Percentiles rank a stretch among this genome's conserved stretches.
phyloP scores from a whole-genome alignment of 2,888 invertebrate species.

The Rotaria socialis region DNA sequence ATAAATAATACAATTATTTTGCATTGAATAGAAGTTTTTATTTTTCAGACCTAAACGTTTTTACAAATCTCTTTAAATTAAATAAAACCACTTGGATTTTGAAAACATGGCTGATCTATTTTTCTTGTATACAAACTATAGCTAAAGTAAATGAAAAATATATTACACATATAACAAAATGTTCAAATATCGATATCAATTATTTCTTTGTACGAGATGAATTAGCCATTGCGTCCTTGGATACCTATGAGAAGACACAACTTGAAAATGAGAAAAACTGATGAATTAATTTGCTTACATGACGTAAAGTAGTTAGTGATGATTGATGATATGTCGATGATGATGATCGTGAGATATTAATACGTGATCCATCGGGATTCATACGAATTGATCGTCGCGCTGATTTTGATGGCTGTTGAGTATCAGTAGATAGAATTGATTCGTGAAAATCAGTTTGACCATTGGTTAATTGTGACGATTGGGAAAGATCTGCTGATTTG shows the following conservation, averaged over 20 bases:
- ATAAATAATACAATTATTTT: no score
- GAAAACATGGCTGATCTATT: neutral
- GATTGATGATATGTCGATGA: neutral
- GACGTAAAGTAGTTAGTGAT: neutral
- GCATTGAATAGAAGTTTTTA: no score
- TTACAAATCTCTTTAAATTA: no score
- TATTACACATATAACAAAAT: neutral
- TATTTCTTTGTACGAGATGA: neutral
- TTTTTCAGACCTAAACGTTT: no score
- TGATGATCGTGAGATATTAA: neutral
- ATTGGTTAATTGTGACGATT: neutral
- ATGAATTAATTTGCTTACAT: neutral
- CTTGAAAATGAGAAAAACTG: neutral
- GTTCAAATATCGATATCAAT: neutral
- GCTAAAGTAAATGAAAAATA: neutral
- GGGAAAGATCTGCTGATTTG: neutral
- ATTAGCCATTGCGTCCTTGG: neutral
- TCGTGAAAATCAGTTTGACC: neutral
- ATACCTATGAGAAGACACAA: neutral
- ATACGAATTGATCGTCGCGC: neutral
- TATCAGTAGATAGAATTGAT: neutral
- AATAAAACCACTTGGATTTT: no score
- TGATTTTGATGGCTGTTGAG: neutral
- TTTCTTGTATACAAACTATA: neutral
- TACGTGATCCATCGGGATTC: neutral